Conservation (phyloP, 2,888 invertebrate species). For the Lacanobia wlatinum region DNA sequence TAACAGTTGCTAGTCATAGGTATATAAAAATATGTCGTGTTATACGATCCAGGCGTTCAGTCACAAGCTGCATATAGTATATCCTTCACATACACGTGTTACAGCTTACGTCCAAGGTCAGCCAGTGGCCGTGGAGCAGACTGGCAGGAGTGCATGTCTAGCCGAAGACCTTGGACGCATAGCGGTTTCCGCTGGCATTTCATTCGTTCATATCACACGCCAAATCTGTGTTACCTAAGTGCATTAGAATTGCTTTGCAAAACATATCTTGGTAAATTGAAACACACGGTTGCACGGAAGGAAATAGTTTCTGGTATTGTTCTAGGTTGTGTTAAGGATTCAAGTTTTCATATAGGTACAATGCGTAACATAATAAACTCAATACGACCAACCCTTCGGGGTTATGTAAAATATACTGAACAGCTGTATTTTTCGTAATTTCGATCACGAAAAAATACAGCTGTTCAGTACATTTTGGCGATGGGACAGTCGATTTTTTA, state of each 20-base stretch:
- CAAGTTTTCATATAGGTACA: too few species aligned
- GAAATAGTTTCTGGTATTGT: neutral
- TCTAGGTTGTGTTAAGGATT: too few species aligned
- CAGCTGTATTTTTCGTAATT: too few species aligned
- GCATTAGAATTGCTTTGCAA: slow-evolving; percentile 24
- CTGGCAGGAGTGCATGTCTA: slow-evolving; percentile 41
- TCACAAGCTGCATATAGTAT: neutral
- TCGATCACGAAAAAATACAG: too few species aligned
- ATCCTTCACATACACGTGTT: slow-evolving; percentile 21
- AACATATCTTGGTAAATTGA: neutral
- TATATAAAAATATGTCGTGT: too few species aligned
- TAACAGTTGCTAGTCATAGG: too few species aligned
- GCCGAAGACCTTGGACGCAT: slow-evolving; percentile 41
- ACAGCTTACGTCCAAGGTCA: slow-evolving; percentile 39
- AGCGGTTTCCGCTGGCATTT: slow-evolving; percentile 29
- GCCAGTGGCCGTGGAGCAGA: slow-evolving; percentile 27
- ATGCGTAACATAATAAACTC: too few species aligned
- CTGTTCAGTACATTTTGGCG: too few species aligned
- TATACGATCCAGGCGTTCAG: neutral
- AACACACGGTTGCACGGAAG: neutral
- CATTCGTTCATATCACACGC: slow-evolving; percentile 49
- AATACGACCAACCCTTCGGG: too few species aligned
- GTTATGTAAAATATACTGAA: too few species aligned
- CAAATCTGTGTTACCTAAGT: slow-evolving; percentile 41
- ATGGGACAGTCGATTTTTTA: too few species aligned